Percentiles rank a stretch among this genome's conserved stretches.
phyloP scores from a whole-genome alignment of 2,888 invertebrate species.

The Himalopsyche tibetana region DNA sequence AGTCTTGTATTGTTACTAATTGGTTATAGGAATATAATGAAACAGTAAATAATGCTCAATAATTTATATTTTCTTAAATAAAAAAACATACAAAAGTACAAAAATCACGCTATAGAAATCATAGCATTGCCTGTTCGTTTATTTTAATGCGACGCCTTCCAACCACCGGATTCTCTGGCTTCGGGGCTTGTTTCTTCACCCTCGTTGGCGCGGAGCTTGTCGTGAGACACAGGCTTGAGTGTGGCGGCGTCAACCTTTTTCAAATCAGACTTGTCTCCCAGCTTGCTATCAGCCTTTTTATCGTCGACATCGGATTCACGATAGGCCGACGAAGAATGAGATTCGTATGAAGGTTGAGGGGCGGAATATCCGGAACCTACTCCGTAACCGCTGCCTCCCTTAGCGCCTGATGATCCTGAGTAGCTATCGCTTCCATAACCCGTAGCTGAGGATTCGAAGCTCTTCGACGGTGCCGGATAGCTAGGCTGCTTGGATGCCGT shows the following conservation, averaged over 20 bases:
- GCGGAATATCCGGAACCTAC: background rate
- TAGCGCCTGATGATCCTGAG: background rate
- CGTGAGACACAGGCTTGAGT: background rate
- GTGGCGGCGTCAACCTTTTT: background rate
- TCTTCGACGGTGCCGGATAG: conserved; percentile 1
- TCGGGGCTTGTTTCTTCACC: conserved; percentile 8
- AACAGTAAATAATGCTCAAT: background rate
- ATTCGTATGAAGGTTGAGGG: conserved; percentile 39
- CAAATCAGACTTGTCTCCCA: background rate
- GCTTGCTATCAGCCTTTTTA: conserved; percentile 7
- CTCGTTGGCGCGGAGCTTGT: background rate
- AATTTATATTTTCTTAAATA: conserved; percentile 36
- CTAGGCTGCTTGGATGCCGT: conserved; percentile 2
- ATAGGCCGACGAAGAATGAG: conserved; percentile 18
- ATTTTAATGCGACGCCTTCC: background rate
- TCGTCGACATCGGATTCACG: background rate
- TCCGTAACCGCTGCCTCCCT: conserved; percentile 23
- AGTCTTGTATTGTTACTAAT: no score
- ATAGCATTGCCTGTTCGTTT: background rate
- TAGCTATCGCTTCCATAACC: conserved; percentile 29
- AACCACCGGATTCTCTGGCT: conserved; percentile 8
- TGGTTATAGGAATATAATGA: no score
- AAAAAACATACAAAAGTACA: conserved; percentile 31
- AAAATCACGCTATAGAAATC: background rate
- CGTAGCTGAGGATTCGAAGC: conserved; percentile 22